Base-by-base conservation (phyloP, 2,113 vertebrate genomes). In the Eublepharis macularius region DNA sequence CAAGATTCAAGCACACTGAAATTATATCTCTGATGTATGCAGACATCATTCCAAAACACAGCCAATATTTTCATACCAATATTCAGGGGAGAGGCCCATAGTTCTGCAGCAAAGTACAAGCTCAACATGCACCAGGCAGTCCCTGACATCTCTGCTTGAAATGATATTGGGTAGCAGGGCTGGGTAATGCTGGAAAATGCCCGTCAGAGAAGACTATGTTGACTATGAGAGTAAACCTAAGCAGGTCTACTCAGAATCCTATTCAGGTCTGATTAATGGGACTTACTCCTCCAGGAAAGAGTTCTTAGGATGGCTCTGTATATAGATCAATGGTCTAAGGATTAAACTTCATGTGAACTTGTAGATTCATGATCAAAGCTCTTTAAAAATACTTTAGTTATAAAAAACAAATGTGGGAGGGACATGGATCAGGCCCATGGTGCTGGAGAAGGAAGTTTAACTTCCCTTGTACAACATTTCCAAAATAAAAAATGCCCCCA, bases 1-100 rank as follows among this genome's bases (percentile, higher is more conserved):
- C 91, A 95, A 87, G 32, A 39, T 21, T 21, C 49, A 29, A 65
- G 41, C 11, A 47, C 3, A 1, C 24, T 32, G 39, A 43, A 41
- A 41, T 74, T 47, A 74, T 45, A 74, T 13, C 2, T 16, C 29
- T 26, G 43, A n/a, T 49, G 32, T 49, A 76, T 63, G 19, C 12
- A 49, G 45, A 32, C 3, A 10, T 75, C 41, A n/a, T n/a, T 16
- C 29, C 73, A 75, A 49, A 45, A 29, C 74, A 49, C 5, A 49
- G 32, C 74, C 45, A 49, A 51, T 76, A 49, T 49, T 76, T 17
- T 24, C 45, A 76, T n/a, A 14, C 26, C 6, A n/a, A 7, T n/a
- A 76, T 29, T 76, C 13, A 76, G 16, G 29, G 45, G 45, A 75
- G 26, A 26, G 26, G 29, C 26, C 12, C 24, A 51, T 39, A 36